phyloP scores from a whole-genome alignment of 2,797 vertebrate species.

The Lepus townsendii region DNA sequence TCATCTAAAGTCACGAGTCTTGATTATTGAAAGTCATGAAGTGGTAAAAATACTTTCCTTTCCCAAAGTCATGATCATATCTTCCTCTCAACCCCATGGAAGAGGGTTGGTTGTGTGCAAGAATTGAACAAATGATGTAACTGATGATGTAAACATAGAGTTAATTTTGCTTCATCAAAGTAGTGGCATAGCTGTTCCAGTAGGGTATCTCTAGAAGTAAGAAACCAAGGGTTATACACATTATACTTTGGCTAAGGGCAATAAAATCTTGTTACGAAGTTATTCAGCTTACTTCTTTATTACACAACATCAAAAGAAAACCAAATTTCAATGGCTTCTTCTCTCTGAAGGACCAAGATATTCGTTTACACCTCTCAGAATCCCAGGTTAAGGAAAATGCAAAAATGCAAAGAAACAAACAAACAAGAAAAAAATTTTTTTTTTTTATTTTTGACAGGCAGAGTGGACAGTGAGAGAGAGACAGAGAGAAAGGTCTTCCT shows the following conservation, averaged over 20 bases:
- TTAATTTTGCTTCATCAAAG: conserved; percentile 88
- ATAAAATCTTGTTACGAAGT: conserved; percentile 90
- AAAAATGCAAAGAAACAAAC: conserved; percentile 88
- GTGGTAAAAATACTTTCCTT: conserved; percentile 92
- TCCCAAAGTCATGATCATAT: conserved; percentile 91
- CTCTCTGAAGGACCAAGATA: conserved; percentile 90
- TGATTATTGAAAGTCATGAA: conserved; percentile 92
- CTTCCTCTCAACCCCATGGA: conserved; percentile 87
- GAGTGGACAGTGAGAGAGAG: no score
- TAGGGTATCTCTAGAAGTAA: conserved; percentile 89
- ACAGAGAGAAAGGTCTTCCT: no score
- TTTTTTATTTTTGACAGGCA: no score
- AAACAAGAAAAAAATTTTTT: conserved; percentile 89
- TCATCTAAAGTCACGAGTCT: conserved; percentile 92
- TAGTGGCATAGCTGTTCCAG: conserved; percentile 88
- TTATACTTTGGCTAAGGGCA: conserved; percentile 90
- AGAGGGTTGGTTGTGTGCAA: conserved; percentile 91
- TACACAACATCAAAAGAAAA: conserved; percentile 90
- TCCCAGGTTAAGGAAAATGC: conserved; percentile 87
- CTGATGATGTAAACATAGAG: conserved; percentile 90
- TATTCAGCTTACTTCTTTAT: conserved; percentile 89
- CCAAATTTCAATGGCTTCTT: conserved; percentile 90
- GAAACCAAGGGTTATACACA: conserved; percentile 90
- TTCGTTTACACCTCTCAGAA: conserved; percentile 89
- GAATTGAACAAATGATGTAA: conserved; percentile 91